These are phyloP conservation scores for Boloria selene DNA, from an alignment of 2,888 invertebrate species.

Conservation along the genomic window DNA sequence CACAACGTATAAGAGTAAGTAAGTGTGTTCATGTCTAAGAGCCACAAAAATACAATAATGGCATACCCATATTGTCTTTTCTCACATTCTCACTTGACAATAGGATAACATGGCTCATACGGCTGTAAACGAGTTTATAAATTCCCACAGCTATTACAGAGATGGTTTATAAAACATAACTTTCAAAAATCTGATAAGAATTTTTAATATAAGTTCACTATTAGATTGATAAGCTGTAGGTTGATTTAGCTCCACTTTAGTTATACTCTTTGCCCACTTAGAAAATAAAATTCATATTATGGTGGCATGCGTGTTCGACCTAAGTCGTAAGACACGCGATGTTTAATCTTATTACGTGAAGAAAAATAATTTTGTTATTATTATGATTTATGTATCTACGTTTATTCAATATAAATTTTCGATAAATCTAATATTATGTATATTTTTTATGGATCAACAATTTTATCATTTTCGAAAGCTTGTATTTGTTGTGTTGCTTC, in stretches of 20 bases:
- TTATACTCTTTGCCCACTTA: neutral
- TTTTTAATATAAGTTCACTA: neutral
- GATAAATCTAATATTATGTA: no score
- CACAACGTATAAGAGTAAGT: no score
- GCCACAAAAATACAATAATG: no score
- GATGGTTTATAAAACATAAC: neutral
- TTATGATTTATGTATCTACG: neutral
- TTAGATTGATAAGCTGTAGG: neutral
- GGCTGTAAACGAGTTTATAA: neutral
- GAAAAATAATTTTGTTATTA: neutral
- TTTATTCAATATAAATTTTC: neutral
- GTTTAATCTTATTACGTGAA: neutral
- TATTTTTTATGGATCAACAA: no score
- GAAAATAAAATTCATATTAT: neutral
- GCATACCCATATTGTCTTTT: no score
- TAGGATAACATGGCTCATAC: slow-evolving; percentile 1
- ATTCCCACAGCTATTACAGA: slow-evolving; percentile 10
- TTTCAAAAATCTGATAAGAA: slow-evolving; percentile 7
- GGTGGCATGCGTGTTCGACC: slow-evolving; percentile 7
- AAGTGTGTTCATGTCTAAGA: no score
- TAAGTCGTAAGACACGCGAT: slow-evolving; percentile 5
- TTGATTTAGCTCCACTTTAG: no score
- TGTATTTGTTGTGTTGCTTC: no score
- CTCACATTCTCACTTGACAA: slow-evolving; percentile 3
- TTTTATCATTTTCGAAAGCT: no score